A percentile compares a stretch with the other conserved stretches of the same genome.
These are phyloP conservation scores for Stegodyphus dumicola DNA, from an alignment of 1,140 invertebrate genomes.

Conservation along the genomic window DNA sequence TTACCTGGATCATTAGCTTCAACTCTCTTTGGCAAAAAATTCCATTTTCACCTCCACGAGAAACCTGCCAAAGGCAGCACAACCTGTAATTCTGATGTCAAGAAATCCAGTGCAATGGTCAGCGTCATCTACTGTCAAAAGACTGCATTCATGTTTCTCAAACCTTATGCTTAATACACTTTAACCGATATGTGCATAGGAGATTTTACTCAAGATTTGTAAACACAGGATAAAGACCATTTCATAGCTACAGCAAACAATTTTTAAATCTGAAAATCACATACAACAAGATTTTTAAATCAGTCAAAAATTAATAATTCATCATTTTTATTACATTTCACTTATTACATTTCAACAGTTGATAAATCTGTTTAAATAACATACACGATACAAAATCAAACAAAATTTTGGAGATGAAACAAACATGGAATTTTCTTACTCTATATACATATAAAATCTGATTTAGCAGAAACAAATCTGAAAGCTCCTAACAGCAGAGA, in stretches of 20 bases:
- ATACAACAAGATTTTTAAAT: no score
- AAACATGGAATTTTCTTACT: background rate
- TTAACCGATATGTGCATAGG: background rate
- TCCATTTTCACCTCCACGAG: no score
- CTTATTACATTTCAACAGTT: background rate
- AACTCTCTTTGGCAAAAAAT: no score
- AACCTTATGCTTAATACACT: no score
- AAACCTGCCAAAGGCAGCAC: no score
- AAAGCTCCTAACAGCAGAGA: background rate
- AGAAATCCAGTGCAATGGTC: no score
- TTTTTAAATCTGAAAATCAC: background rate
- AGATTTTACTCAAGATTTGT: background rate
- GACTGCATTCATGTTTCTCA: no score
- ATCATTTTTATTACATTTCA: background rate
- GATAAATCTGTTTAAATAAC: background rate
- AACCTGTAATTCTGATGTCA: no score
- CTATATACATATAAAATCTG: slow-evolving; percentile 10
- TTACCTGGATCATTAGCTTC: no score
- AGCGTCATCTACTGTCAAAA: no score
- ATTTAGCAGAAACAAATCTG: background rate
- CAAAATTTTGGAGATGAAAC: background rate
- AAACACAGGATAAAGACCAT: background rate
- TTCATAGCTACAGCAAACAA: background rate
- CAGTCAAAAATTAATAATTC: background rate
- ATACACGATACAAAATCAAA: no score